A percentile compares a stretch with the other conserved stretches of the same genome.
Evolutionary conservation across 1,140 invertebrate species (phyloP).

Genomic region (Chrysomallon squamiferum): DNA sequence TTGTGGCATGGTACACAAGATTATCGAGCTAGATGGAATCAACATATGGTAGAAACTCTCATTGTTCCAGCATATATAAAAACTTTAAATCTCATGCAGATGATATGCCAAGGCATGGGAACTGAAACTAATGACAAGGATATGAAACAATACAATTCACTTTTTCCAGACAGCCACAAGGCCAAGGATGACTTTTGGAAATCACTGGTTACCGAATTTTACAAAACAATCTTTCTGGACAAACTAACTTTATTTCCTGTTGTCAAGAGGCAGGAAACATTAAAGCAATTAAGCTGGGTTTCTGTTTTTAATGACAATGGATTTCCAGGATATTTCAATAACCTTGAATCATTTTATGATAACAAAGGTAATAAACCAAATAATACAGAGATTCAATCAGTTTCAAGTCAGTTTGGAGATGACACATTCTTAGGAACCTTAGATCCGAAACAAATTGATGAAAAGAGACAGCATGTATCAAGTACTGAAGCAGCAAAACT

Average conservation of each 20-base stretch:
- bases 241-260: not conserved
- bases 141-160: not conserved
- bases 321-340: not conserved
- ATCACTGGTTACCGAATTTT: not conserved
- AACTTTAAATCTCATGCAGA: no score
- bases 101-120: not conserved
- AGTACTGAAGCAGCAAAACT: not conserved
- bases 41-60: constrained; percentile 28
- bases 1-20: constrained; percentile 34
- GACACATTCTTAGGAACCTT: no score
- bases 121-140: not conserved
- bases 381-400: no score
- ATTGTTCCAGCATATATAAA: constrained; percentile 42
- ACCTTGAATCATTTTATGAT: not conserved
- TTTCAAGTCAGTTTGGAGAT: no score
- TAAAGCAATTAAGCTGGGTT: not conserved
- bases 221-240: not conserved
- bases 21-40: constrained; percentile 45
- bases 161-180: not conserved
- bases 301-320: not conserved
- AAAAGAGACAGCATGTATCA: not conserved
- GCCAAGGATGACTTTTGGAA: not conserved
- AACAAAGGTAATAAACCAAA: no score
- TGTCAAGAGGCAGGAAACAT: not conserved
- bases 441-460: no score